phyloP scores from a whole-genome alignment of 2,888 invertebrate species.

The Spisula solida region DNA sequence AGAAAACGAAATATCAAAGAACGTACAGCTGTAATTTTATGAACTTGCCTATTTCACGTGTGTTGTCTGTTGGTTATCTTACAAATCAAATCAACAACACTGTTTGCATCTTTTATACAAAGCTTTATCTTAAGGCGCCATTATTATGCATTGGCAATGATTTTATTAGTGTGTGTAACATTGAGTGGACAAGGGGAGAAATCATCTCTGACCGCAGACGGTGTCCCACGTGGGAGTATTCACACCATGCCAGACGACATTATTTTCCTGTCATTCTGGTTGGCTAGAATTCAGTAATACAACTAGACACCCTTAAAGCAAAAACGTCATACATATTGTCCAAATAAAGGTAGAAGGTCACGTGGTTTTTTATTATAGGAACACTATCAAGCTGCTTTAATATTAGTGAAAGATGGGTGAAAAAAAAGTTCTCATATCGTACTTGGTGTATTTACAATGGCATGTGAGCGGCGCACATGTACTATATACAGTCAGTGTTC shows the following conservation, averaged over 20 bases:
- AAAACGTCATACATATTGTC: not conserved
- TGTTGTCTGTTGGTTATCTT: not conserved
- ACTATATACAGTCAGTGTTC: too few relatives aligned
- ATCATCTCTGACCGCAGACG: not conserved
- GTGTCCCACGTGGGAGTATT: not conserved
- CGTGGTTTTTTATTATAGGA: not conserved
- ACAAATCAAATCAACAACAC: not conserved
- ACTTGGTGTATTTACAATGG: too few relatives aligned
- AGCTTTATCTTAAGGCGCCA: not conserved
- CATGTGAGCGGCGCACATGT: too few relatives aligned
- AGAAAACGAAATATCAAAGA: too few relatives aligned
- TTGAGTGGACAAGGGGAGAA: not conserved
- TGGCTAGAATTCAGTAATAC: not conserved
- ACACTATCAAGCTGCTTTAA: not conserved
- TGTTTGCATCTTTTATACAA: not conserved
- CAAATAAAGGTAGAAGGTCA: not conserved
- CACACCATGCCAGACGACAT: constrained; percentile 12
- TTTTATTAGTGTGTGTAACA: not conserved
- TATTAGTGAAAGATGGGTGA: not conserved
- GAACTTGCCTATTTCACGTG: not conserved
- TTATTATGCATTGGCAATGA: not conserved
- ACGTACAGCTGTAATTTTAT: not conserved
- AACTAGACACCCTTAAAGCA: not conserved
- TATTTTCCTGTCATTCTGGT: not conserved
- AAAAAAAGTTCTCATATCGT: too few relatives aligned